Base-by-base conservation (phyloP, 2,888 invertebrate species). In the Trachelus tabidus region DNA sequence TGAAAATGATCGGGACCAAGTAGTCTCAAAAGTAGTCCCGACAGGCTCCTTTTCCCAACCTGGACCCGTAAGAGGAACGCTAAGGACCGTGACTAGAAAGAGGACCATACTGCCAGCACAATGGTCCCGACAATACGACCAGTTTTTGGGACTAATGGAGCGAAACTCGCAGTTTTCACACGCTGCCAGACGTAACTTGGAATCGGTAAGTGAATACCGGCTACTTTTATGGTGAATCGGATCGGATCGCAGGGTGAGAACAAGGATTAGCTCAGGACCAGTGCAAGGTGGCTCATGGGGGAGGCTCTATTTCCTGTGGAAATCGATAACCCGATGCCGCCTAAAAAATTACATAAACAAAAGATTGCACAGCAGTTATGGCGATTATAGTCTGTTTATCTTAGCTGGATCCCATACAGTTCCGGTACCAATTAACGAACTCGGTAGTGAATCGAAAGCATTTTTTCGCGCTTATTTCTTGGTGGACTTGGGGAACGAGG, bases 91-190 rank as follows among this genome's bases (percentile, higher is more conserved):
- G 75, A 71, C 74, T 56, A 79, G 73, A 81, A 37, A 79, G 79
- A 77, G 69, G 76, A 77, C 76, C 75, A 73, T 73, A 76, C 76
- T 56, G 69, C 76, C 40, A 78, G 78, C 79, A 87, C 87, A 86
- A 88, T 85, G 80, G 84, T 68, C 34, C 74, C 81, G 80, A 87
- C 86, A 86, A 88, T 85, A 76, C 80, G 81, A 81, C 79, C 79
- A 85, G 84, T 84, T 83, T 86, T 84, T 83, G 83, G 82, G 83
- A 85, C 87, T 88, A 88, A 88, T 88, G 85, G 88, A 86, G 81
- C 86, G 84, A 84, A 81, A 85, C 83, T 86, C 79, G 83, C 83
- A 87, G 84, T 87, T 88, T 88, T 88, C 88, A 88, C 87, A 87
- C 88, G 88, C 86, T 87, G 81, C 82, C 83, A 80, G 81, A 78